phyloP scores from a whole-genome alignment of 2,888 invertebrate genomes.

The Zygothrica quintamaculata region DNA sequence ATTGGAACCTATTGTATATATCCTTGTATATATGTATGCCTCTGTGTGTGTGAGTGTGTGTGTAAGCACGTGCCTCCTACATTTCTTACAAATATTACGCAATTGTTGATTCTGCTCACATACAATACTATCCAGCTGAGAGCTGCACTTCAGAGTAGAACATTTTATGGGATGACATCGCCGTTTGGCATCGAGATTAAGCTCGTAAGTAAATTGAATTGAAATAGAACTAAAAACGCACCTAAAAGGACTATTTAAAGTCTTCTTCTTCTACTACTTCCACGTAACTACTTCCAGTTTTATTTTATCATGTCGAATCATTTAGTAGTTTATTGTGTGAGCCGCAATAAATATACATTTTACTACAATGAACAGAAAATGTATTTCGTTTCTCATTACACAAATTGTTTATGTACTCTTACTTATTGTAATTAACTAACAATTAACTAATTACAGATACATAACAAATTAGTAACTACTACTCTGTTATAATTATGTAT shows the following conservation, averaged over 20 bases:
- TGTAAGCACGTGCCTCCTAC: conserved; percentile 28
- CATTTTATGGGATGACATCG: conserved; percentile 36
- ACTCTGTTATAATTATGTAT: too few relatives aligned
- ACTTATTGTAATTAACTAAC: too few relatives aligned
- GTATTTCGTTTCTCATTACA: too few relatives aligned
- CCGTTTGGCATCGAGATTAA: conserved; percentile 38
- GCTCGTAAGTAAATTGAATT: conserved; percentile 39
- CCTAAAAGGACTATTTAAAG: conserved; percentile 29
- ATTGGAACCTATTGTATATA: too few relatives aligned
- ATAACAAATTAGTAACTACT: too few relatives aligned
- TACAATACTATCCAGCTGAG: conserved; percentile 22
- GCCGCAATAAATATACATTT: too few relatives aligned
- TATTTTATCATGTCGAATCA: conserved; percentile 6
- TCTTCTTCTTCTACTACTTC: too few relatives aligned
- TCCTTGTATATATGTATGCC: too few relatives aligned
- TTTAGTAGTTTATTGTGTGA: conserved; percentile 11
- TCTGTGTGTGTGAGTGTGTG: conserved; percentile 5
- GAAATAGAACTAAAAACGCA: conserved; percentile 24
- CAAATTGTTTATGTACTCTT: too few relatives aligned
- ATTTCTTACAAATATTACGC: conserved; percentile 46
- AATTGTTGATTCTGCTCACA: conserved; percentile 60
- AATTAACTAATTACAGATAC: neutral
- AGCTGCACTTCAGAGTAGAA: conserved; percentile 33
- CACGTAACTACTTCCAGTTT: too few relatives aligned
- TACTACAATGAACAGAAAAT: neutral